These are phyloP conservation scores for Petrocephalus sullivani DNA, from an alignment of 2,797 vertebrate species.

Conservation along the genomic window DNA sequence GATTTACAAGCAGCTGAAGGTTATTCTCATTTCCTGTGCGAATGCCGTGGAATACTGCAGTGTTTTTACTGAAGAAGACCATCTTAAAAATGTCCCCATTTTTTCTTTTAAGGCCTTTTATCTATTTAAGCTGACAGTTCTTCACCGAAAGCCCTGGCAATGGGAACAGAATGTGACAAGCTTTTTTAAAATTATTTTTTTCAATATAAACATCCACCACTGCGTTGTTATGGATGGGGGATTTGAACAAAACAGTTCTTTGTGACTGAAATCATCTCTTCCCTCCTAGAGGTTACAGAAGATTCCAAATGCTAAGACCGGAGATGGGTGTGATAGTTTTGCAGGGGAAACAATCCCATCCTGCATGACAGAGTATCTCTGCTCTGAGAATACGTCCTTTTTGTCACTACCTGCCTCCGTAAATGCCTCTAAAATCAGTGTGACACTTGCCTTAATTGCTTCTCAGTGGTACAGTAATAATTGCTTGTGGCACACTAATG, in stretches of 20 bases:
- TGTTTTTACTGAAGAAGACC: neutral
- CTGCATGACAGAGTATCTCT: neutral
- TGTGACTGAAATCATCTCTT: neutral
- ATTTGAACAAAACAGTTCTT: neutral
- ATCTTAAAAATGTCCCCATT: neutral
- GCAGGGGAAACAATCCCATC: neutral
- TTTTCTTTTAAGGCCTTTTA: neutral
- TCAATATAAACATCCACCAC: neutral
- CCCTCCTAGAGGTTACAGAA: neutral
- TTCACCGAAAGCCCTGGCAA: neutral
- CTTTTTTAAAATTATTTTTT: neutral
- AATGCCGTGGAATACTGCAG: neutral
- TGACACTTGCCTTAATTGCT: neutral
- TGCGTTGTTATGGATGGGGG: neutral
- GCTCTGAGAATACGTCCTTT: neutral
- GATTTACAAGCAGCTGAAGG: neutral
- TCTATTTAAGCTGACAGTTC: neutral
- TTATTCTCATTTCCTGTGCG: neutral
- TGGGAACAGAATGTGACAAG: neutral
- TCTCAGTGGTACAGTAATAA: neutral
- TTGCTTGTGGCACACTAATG: neutral
- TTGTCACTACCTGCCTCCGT: neutral
- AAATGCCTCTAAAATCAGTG: neutral
- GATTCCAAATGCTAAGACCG: neutral
- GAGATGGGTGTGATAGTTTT: neutral